Base-by-base conservation (phyloP, 2,888 invertebrate genomes). In the Gortyna flavago region DNA sequence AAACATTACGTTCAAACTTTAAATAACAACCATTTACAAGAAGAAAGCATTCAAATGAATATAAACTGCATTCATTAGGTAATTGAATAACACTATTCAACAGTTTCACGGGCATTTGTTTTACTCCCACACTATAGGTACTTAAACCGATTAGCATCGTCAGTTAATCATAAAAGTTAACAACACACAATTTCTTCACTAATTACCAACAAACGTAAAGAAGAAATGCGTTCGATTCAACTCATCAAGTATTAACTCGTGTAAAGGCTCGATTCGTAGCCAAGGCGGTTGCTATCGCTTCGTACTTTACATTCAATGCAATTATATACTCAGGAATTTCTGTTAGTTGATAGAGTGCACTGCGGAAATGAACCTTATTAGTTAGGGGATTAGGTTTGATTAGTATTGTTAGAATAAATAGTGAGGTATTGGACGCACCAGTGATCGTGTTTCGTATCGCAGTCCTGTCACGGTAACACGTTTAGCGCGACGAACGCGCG, bases 401-500 rank as follows among this genome's bases (percentile, higher is more conserved):
- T 81, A 87, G 72, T 78, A 74, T 83, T 84, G 77, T 81, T 82
- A 85, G 70, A 85, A 82, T 85, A 83, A 86, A 84, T 83, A 72
- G 85, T 84, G 80, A 87, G 77, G 81, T 80, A 87, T 85, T 89
- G 83, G 89, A 95, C 95, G 93, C 93, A 95, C 96, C 95, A 91
- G 91, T 90, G 83, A 89, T 90, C 91, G 91, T 92, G 83, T 90
- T 91, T 90, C 87, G 84, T 77, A 80, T 84, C 67, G 84, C 80
- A 82, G 86, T 83, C 80, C 77, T 86, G 83, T 85, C 87, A 88
- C 88, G 85, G 82, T 85, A 77, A 91, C 90, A 95, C 95, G 96
- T 94, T 89, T 72, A 57, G 90, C 96, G 94, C 96, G 94, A 84
- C 85, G 86, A 83, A 90, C 95, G 95, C 96, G 95, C 95, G 90